Base-by-base conservation (phyloP, 2,888 invertebrate species). In the Herminia tarsipennalis region DNA sequence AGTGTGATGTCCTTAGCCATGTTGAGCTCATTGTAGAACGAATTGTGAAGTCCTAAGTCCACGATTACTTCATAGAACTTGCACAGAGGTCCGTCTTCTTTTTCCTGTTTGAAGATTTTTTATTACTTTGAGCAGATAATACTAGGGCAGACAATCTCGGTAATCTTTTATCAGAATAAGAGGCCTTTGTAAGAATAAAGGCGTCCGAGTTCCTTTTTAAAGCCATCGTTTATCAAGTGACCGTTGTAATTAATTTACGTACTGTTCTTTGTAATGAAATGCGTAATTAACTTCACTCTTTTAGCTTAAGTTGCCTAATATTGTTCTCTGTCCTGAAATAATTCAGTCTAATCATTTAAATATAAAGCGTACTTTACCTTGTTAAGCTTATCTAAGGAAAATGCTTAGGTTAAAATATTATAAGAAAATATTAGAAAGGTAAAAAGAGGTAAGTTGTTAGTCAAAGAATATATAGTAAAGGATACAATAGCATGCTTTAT, bases 21-120 rank as follows among this genome's bases (percentile, higher is more conserved):
- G 43, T 93, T 95, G 20, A 97, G 93, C 56, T 94, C 94, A 51
- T 93, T 93, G 77, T 96, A 92, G 73, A 96, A 96, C 70, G 83
- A 88, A 57, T 90, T 91, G 58, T 95, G 94, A 43, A 94, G 93
- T 3, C 95, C 96, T 45, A 94, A 92, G 71, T 96, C 95, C 86
- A 94, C 93, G 53, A 98, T 95, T 39, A 95, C 95, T 77, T 96
- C 94, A 81, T 95, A 95, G 84, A 98, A 97, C 81, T 95, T 95
- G 86, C 94, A 95, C 49, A 97, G 88, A 30, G 96, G 96, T 13
- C 90, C 90, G 50, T 90, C 90, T 66, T 89, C 90, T 50, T 88
- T 91, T 73, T 89, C 90, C 90, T 91, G 73, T 38, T 39, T 38
- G 41, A 66, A 53, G 17, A 51, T 34, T 33, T 51, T 50, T 41